Base-by-base conservation (phyloP, 2,888 invertebrate species). In the Chrysolina oricalcia region DNA sequence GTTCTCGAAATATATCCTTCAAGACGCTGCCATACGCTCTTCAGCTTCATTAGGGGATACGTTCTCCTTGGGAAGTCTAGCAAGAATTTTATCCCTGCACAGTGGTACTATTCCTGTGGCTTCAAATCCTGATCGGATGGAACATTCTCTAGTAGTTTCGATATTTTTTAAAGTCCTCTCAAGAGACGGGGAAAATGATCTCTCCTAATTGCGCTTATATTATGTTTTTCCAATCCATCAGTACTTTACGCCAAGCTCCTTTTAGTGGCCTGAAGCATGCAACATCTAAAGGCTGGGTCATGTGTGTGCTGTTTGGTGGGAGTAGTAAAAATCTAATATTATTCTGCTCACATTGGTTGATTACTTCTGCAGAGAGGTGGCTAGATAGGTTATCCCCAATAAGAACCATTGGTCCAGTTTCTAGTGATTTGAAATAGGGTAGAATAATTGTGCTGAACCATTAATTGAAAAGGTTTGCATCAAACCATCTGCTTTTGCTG, bases 301-400 rank as follows among this genome's bases (percentile, higher is more conserved):
- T 63, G 50, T 83, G 83, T 0, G 81, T 82, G 5, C 76, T 66
- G 63, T 84, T 83, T 13, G 81, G 78, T 4, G 86, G 85, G 23
- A 85, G 75, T 43, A 72, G 79, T 21, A 84, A 72, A 77, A 86
- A 85, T 10, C 46, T 67, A 43, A 87, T 84, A 67, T 84, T 71
- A 69, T 84, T 79, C 46, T 82, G 75, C 72, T 83, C 73, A 75
- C 86, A 87, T 40, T 72, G 21, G 43, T 78, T 27, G 8, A 87
- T 35, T 67, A 86, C 81, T 23, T 76, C 76, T 17, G 65, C 64
- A 67, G 65, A 79, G 53, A 84, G 69, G 46, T 86, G 84, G 46
- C 78, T 76, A 21, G 77, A 72, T 64, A 85, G 72, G 78, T 85
- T 85, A 74, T 86, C 82, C 2, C 85, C 85, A 74, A 87, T 81